Percentiles rank a stretch among this genome's conserved stretches.
These are phyloP conservation scores for Protonibea diacanthus DNA, from an alignment of 2,797 vertebrate genomes.

Conservation along the genomic window DNA sequence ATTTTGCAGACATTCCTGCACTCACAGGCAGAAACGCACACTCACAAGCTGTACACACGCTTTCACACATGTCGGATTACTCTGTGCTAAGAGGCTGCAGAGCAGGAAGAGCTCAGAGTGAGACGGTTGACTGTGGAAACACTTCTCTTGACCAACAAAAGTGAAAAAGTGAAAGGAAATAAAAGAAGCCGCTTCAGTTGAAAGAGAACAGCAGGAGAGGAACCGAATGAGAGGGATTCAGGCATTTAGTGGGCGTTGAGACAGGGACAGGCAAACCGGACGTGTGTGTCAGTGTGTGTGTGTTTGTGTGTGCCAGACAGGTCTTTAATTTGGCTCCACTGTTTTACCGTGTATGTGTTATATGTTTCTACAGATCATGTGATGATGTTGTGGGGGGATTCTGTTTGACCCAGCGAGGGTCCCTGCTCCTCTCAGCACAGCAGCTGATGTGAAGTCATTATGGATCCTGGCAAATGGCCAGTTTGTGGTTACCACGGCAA, in stretches of 20 bases:
- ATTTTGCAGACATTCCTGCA: slow-evolving; percentile 36
- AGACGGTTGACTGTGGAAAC: slow-evolving; percentile 10
- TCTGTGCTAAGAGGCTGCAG: slow-evolving; percentile 27
- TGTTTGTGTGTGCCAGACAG: slow-evolving; percentile 19
- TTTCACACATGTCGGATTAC: slow-evolving; percentile 35
- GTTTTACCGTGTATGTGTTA: slow-evolving; percentile 1
- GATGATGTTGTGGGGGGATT: slow-evolving; percentile 39
- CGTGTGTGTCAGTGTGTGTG: slow-evolving; percentile 13
- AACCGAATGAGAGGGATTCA: slow-evolving; percentile 11
- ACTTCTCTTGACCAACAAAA: slow-evolving; percentile 42
- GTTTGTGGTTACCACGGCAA: slow-evolving; percentile 84
- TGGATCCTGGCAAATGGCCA: slow-evolving; percentile 84
- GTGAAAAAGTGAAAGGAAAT: slow-evolving; percentile 43
- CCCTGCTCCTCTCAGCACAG: slow-evolving; percentile 57
- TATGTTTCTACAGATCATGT: background rate
- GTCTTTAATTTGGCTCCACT: slow-evolving; percentile 26
- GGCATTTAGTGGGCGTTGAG: background rate
- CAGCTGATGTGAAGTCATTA: slow-evolving; percentile 86
- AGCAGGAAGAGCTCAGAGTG: slow-evolving; percentile 24
- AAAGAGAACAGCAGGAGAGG: slow-evolving; percentile 28
- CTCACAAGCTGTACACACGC: slow-evolving; percentile 6
- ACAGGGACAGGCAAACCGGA: too few relatives aligned
- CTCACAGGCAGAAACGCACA: slow-evolving; percentile 22
- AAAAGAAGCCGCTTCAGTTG: slow-evolving; percentile 15
- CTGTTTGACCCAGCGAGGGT: slow-evolving; percentile 50